Evolutionary conservation across 2,888 invertebrate genomes (phyloP).

Genomic region (Mythimna ferrago): DNA sequence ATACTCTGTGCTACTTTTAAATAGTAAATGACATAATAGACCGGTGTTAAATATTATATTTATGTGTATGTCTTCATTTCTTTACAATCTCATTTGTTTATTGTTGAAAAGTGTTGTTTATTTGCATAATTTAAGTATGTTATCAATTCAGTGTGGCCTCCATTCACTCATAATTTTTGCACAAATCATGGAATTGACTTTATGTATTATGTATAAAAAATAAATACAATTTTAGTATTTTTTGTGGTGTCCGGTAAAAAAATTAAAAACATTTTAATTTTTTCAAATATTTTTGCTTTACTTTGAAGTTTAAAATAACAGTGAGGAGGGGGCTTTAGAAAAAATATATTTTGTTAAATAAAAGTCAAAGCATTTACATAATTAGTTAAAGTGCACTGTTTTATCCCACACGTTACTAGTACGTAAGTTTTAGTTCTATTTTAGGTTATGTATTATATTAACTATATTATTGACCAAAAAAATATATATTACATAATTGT

Average conservation of each 20-base stretch:
- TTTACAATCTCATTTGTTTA: conserved; percentile 42
- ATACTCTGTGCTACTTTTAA: conserved; percentile 63
- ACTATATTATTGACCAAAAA: conserved; percentile 77
- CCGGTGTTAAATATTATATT: conserved; percentile 42
- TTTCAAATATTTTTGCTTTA: neutral
- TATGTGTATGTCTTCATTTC: conserved; percentile 24
- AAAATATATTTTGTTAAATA: conserved; percentile 61
- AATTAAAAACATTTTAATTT: neutral
- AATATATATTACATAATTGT: conserved; percentile 67
- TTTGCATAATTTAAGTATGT: conserved; percentile 60
- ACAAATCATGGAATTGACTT: conserved; percentile 2
- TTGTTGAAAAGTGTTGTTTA: conserved; percentile 58
- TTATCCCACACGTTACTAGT: conserved; percentile 78
- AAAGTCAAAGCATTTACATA: conserved; percentile 78
- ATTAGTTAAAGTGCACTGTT: conserved; percentile 79
- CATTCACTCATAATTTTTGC: conserved; percentile 7
- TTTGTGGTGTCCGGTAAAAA: neutral
- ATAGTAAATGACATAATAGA: conserved; percentile 48
- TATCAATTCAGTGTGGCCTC: conserved; percentile 52
- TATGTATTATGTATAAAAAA: neutral
- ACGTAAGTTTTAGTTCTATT: conserved; percentile 63
- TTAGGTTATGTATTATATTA: conserved; percentile 63
- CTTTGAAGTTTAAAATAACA: neutral
- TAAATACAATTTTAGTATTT: neutral
- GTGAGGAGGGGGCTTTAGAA: conserved; percentile 44